A percentile compares a stretch with the other conserved stretches of the same genome.
Conservation (phyloP, 2,797 vertebrate species). For the Champsocephalus gunnari region DNA sequence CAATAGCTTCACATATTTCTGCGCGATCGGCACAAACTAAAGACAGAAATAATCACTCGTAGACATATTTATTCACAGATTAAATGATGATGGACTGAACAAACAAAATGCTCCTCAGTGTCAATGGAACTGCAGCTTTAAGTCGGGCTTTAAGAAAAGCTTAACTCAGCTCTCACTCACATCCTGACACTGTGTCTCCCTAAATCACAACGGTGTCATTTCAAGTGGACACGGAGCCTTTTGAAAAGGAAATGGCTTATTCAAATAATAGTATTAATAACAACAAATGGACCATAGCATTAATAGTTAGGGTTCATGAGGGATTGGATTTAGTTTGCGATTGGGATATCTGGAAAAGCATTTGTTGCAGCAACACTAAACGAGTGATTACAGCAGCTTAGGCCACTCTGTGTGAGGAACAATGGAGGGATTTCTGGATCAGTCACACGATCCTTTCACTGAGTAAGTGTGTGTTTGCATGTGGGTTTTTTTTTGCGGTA, state of each 20-base stretch:
- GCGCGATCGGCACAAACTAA: constrained; percentile 67
- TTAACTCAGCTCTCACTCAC: constrained; percentile 71
- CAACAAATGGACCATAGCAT: constrained; percentile 59
- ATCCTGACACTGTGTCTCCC: constrained; percentile 57
- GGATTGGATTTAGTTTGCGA: constrained; percentile 70
- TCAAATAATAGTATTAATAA: constrained; percentile 70
- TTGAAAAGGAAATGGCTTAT: constrained; percentile 62
- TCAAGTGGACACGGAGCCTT: constrained; percentile 56
- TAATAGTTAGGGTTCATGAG: constrained; percentile 61
- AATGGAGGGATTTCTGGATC: constrained; percentile 79
- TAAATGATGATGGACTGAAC: constrained; percentile 78
- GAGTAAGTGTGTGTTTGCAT: constrained; percentile 27
- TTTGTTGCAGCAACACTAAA: constrained; percentile 76
- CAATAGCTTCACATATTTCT: constrained; percentile 55
- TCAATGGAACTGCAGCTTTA: constrained; percentile 68
- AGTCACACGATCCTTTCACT: constrained; percentile 66
- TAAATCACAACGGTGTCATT: constrained; percentile 61
- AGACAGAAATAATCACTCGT: constrained; percentile 70
- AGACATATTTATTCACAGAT: constrained; percentile 79
- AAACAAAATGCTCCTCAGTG: constrained; percentile 69
- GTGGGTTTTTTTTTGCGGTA: constrained; percentile 7
- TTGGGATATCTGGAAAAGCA: constrained; percentile 67
- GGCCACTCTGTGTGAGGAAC: constrained; percentile 68
- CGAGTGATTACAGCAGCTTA: constrained; percentile 80
- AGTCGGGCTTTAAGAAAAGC: constrained; percentile 59